Conservation (phyloP, 1,140 invertebrate species). For the Lepeophtheirus salmonis region DNA sequence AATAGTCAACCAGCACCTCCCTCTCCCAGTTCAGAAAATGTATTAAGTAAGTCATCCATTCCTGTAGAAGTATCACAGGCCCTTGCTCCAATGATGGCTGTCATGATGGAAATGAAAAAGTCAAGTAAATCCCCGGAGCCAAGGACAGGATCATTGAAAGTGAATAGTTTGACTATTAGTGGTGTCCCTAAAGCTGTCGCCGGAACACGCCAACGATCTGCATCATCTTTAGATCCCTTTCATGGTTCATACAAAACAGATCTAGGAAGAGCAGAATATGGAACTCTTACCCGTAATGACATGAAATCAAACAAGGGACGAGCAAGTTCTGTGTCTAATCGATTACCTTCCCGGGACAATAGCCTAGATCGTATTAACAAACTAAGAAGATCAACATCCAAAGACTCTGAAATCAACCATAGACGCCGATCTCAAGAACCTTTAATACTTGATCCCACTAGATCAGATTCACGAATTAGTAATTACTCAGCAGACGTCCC, state of each 20-base stretch:
- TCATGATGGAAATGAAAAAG: background rate
- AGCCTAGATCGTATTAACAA: background rate
- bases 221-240: background rate
- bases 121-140: background rate
- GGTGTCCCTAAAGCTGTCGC: too few relatives aligned
- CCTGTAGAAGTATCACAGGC: background rate
- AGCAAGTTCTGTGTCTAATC: background rate
- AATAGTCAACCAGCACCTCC: background rate
- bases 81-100: background rate
- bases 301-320: background rate
- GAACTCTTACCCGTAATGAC: background rate
- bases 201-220: too few relatives aligned
- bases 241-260: background rate
- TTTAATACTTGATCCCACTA: background rate
- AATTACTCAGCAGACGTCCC: background rate
- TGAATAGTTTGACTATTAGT: background rate
- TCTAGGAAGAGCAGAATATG: background rate
- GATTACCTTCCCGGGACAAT: background rate
- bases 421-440: background rate
- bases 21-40: background rate
- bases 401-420: background rate
- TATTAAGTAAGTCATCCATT: background rate
- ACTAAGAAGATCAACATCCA: background rate
- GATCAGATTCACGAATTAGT: background rate
- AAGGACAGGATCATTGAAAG: too few relatives aligned